These are phyloP conservation scores for Iguana delicatissima DNA, from an alignment of 2,797 vertebrate species.

Conservation along the genomic window DNA sequence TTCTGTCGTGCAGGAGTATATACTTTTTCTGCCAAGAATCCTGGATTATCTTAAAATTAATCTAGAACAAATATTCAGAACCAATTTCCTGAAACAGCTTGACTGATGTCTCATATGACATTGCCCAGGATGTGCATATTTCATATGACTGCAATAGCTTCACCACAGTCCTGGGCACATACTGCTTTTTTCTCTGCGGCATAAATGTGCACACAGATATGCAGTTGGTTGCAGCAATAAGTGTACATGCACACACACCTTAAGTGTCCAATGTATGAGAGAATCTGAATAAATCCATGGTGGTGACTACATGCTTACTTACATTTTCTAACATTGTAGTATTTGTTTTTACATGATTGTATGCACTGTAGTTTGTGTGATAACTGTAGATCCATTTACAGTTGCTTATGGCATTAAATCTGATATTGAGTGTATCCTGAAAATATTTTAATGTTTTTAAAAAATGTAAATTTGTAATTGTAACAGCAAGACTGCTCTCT, in stretches of 20 bases:
- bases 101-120: conserved; percentile 20
- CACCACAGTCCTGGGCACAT: not conserved
- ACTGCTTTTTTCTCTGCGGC: not conserved
- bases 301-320: not conserved
- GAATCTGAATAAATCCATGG: not conserved
- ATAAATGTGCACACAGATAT: not conserved
- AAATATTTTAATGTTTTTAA: not conserved
- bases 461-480: not conserved
- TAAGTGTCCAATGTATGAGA: not conserved
- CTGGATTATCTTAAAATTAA: conserved; percentile 45
- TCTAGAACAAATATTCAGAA: conserved; percentile 44
- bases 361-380: not conserved
- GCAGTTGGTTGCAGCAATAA: not conserved
- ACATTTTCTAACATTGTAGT: not conserved
- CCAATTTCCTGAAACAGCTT: conserved; percentile 26
- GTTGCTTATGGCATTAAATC: not conserved
- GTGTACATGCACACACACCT: not conserved
- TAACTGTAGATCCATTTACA: not conserved
- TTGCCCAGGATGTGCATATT: conserved; percentile 11
- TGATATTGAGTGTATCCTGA: not conserved
- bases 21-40: conserved; percentile 32
- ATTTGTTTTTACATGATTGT: not conserved
- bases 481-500: not conserved
- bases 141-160: not conserved
- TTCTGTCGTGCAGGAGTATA: conserved; percentile 37